Conservation (phyloP, 2,113 vertebrate species). For the Crypturellus undulatus region DNA sequence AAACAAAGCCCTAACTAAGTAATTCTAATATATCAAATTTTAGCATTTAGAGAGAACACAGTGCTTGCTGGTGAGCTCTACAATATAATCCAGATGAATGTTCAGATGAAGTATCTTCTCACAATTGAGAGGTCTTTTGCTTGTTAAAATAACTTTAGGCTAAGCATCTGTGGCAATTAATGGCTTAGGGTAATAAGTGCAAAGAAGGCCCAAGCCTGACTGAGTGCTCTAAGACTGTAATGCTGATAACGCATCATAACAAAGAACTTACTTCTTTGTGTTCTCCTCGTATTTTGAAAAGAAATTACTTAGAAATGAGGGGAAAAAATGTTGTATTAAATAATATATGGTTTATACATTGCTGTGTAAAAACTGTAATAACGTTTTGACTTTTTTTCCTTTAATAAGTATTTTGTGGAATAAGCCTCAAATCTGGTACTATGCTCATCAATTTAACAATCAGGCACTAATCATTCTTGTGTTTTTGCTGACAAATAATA, state of each 20-base stretch:
- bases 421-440: not conserved
- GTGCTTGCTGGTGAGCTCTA: not conserved
- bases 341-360: not conserved
- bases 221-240: not conserved
- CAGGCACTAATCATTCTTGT: not conserved
- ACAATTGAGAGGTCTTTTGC: not conserved
- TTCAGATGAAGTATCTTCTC: constrained; percentile 25
- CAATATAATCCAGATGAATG: constrained; percentile 3
- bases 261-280: not conserved
- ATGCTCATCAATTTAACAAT: constrained; percentile 5
- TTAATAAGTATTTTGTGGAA: not conserved
- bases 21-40: not conserved
- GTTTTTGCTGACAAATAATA: constrained; percentile 1
- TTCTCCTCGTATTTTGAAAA: constrained; percentile 1
- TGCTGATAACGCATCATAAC: not conserved
- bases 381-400: not conserved
- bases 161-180: not conserved
- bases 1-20: not conserved
- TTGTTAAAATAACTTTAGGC: not conserved
- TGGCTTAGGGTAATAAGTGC: not conserved
- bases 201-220: not conserved
- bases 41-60: not conserved
- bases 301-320: not conserved
- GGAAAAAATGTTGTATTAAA: not conserved
- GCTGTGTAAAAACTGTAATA: not conserved